Percentiles rank a stretch among this genome's conserved stretches.
These are phyloP conservation scores for Drosophila simulans DNA, from an alignment of 1,140 invertebrate species.

Conservation along the genomic window DNA sequence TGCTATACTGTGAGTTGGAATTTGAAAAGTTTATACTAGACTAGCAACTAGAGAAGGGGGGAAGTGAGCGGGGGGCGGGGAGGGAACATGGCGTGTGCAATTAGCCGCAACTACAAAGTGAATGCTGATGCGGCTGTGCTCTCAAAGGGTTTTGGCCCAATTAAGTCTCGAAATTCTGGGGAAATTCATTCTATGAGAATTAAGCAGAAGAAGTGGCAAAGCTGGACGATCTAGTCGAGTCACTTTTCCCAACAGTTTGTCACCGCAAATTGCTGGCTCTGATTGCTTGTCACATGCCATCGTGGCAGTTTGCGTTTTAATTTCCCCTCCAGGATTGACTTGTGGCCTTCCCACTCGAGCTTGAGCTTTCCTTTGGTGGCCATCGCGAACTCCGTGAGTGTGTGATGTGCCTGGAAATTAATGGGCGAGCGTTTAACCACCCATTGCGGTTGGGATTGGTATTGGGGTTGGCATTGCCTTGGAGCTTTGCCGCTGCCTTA, in stretches of 20 bases:
- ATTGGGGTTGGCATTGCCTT: slow-evolving; percentile 7
- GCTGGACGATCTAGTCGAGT: slow-evolving; percentile 1
- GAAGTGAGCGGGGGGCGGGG: too few relatives aligned
- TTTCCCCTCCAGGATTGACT: slow-evolving; percentile 31
- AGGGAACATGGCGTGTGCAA: slow-evolving; percentile 60
- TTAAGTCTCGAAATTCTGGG: slow-evolving; percentile 25
- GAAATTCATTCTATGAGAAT: slow-evolving; percentile 23
- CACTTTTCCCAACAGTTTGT: slow-evolving; percentile 21
- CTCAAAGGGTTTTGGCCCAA: slow-evolving; percentile 28
- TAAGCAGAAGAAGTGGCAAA: neutral
- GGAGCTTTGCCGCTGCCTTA: slow-evolving; percentile 8
- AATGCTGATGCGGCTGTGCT: slow-evolving; percentile 21
- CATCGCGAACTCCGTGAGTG: slow-evolving; percentile 20
- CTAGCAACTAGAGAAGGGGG: neutral
- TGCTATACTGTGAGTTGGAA: slow-evolving; percentile 43
- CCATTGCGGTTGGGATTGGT: slow-evolving; percentile 33
- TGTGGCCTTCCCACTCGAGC: slow-evolving; percentile 18
- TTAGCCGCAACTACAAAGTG: slow-evolving; percentile 64
- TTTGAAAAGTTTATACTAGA: slow-evolving; percentile 56
- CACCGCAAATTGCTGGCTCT: slow-evolving; percentile 25
- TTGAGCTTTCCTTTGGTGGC: slow-evolving; percentile 9
- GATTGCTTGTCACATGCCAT: slow-evolving; percentile 33
- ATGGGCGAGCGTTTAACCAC: slow-evolving; percentile 32
- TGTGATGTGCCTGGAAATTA: slow-evolving; percentile 18
- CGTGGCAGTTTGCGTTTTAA: slow-evolving; percentile 23